Evolutionary conservation across 2,888 invertebrate species (phyloP), one percentile per base, ranked within the genome.

Genomic region (Latrodectus hesperus): DNA sequence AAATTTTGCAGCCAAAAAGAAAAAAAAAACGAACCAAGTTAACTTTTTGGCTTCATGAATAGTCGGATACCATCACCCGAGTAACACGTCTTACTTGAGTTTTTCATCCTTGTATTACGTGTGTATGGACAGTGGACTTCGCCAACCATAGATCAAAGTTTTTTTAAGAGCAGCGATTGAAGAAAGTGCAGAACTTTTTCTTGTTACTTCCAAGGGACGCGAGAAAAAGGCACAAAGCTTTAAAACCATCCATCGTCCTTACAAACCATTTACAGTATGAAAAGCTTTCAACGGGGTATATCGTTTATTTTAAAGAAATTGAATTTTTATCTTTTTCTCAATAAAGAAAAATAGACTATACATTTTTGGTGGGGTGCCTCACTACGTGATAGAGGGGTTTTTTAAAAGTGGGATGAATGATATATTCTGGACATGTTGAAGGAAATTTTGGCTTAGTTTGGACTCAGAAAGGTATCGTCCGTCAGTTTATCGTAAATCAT

Each of bases 271-370:
- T 86, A 86, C 80, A 81, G 86, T 71, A 64, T 76, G 80, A 76
- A 86, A 79, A 81, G 72, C 70, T 52, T 71, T 86, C 70, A 76
- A 49, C 70, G 72, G 26, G 73, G 76, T 60, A 64, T 72, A 81
- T 81, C 86, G 86, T 86, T 86, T 86, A 86, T 86, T 86, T 86
- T 86, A 81, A 86, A 86, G 86, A 86, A 86, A 86, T 86, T 86
- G 86, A 86, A 86, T 81, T 86, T 81, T 86, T 86, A 86, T 86
- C 86, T 85, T 80, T 75, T 82, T 82, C n/a, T 55, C 68, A 82
- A 82, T 75, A 81, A 81, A 81, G 81, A 81, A 81, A 74, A 74
- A 73, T 81, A 67, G 81, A 64, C 81, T 65, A 12, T 60, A 80
- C 68, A 55, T 72, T 81, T 81, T 74, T n/a, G 78, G 78, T 55